phyloP scores from a whole-genome alignment of 2,797 vertebrate species.

The Tragelaphus oryx region DNA sequence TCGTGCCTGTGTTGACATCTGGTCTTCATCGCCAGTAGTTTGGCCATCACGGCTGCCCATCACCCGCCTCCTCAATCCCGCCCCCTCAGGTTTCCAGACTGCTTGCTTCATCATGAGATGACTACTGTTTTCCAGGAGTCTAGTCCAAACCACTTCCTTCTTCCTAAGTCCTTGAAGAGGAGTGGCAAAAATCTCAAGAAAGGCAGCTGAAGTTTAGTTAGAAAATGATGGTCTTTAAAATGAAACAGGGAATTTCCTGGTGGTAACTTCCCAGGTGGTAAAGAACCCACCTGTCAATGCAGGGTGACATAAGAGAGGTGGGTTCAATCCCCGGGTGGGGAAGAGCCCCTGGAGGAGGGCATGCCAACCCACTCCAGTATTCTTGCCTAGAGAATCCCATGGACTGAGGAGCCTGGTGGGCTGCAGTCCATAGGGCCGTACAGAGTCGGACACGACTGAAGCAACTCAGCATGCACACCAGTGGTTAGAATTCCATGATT shows the following conservation, averaged over 20 bases:
- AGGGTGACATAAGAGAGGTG: background rate
- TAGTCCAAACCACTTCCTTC: slow-evolving; percentile 58
- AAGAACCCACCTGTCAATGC: background rate
- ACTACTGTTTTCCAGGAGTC: slow-evolving; percentile 47
- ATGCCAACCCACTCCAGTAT: background rate
- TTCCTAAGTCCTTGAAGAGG: background rate
- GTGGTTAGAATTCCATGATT: background rate
- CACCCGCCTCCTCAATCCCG: background rate
- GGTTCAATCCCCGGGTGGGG: background rate
- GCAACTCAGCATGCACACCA: background rate
- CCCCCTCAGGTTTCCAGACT: background rate
- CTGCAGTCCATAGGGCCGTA: background rate
- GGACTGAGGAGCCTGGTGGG: background rate
- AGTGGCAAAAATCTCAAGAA: background rate
- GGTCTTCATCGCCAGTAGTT: slow-evolving; percentile 4
- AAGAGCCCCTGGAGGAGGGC: background rate
- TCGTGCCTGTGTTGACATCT: background rate
- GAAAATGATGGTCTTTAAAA: background rate
- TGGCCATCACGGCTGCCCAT: background rate
- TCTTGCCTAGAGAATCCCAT: background rate
- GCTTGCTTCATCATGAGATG: slow-evolving; percentile 32
- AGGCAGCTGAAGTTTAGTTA: background rate
- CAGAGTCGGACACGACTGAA: background rate
- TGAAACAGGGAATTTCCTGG: background rate
- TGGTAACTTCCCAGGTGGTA: background rate